A percentile compares a stretch with the other conserved stretches of the same genome.
Conservation (phyloP, 2,113 vertebrate genomes). For the Syngnathus scovelli region DNA sequence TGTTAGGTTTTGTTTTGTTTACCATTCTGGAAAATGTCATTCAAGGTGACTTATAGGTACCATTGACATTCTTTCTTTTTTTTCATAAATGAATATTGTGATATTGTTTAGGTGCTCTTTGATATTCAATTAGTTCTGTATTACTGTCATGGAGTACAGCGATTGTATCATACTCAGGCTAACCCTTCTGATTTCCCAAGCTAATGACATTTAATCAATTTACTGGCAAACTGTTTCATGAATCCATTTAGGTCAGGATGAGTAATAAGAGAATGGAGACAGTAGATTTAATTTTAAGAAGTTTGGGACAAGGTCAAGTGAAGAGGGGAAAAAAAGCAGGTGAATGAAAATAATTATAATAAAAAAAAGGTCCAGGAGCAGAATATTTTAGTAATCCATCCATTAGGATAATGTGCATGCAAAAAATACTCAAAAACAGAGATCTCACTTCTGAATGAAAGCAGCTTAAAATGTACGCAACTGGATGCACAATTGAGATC, state of each 20-base stretch:
- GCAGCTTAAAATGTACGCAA: slow-evolving; percentile 57
- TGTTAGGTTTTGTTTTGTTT: no score
- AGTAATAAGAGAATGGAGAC: slow-evolving; percentile 14
- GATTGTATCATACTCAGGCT: no score
- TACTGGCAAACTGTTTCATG: slow-evolving; percentile 6
- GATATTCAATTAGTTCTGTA: not conserved
- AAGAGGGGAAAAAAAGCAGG: slow-evolving; percentile 36
- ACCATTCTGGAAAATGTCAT: no score
- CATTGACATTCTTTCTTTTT: not conserved
- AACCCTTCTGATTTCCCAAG: not conserved
- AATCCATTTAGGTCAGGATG: slow-evolving; percentile 1
- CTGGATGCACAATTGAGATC: slow-evolving; percentile 50
- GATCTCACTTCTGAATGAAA: slow-evolving; percentile 54
- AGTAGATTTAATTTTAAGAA: slow-evolving; percentile 25
- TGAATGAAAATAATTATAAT: slow-evolving; percentile 20
- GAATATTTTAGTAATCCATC: slow-evolving; percentile 33
- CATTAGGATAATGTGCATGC: slow-evolving; percentile 56
- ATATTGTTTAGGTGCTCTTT: not conserved
- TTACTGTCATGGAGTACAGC: not conserved
- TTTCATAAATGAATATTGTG: not conserved
- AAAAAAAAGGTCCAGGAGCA: slow-evolving; percentile 40
- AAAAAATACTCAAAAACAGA: slow-evolving; percentile 56
- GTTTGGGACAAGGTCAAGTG: slow-evolving; percentile 27
- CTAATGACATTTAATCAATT: slow-evolving; percentile 1
- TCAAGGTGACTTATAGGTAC: no score